Evolutionary conservation across 2,888 invertebrate species (phyloP).

Genomic region (Leptogaster cylindrica): DNA sequence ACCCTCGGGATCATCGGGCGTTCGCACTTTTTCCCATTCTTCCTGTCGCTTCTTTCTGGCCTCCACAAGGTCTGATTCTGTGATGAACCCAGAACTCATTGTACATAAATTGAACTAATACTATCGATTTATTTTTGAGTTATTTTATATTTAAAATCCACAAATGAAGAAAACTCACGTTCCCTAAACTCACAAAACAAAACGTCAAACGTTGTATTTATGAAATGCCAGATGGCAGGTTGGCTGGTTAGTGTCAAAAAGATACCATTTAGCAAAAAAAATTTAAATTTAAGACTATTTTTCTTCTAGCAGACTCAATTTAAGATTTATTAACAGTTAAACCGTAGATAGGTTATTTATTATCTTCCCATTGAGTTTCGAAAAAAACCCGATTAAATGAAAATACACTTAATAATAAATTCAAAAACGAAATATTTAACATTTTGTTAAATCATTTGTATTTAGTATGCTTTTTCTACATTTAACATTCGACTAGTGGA

Average conservation of each 20-base stretch:
- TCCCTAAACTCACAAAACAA: background rate
- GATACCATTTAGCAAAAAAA: no score
- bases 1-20: conserved; percentile 90
- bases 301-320: no score
- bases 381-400: background rate
- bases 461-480: background rate
- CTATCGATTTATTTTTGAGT: no score
- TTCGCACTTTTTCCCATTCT: conserved; percentile 96
- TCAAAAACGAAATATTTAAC: background rate
- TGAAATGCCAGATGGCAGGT: background rate
- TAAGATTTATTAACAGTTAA: no score
- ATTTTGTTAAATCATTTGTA: background rate
- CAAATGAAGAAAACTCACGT: background rate
- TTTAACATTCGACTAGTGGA: background rate
- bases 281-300: no score
- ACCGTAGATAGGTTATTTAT: no score
- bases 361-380: background rate
- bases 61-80: conserved; percentile 85
- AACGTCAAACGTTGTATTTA: background rate
- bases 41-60: conserved; percentile 82
- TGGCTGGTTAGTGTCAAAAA: background rate
- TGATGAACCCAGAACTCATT: conserved; percentile 94
- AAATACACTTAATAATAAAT: background rate
- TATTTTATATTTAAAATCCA: conserved; percentile 45
- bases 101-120: no score